Evolutionary conservation across 1,140 invertebrate genomes (phyloP).

Genomic region (Drosophila pectinifera): DNA sequence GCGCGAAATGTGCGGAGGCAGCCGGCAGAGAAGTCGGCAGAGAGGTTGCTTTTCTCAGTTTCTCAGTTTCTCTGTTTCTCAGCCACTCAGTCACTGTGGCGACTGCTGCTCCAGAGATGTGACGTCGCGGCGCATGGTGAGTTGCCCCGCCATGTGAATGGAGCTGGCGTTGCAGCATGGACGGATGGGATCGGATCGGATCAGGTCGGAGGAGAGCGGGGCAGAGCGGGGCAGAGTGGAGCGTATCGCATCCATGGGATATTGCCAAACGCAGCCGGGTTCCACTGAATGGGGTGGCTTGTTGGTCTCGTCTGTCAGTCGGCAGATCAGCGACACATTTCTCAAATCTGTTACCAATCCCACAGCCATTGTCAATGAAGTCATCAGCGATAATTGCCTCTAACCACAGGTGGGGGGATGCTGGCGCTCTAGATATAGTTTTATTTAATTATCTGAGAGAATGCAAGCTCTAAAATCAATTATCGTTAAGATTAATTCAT

Average conservation of each 20-base stretch:
- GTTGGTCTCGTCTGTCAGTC: slow-evolving; percentile 16
- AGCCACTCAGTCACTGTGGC: slow-evolving; percentile 7
- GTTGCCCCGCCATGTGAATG: slow-evolving; percentile 61
- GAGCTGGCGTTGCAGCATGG: slow-evolving; percentile 69
- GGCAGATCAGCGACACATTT: slow-evolving; percentile 71
- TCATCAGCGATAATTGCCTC: slow-evolving; percentile 60
- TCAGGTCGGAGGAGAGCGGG: not conserved
- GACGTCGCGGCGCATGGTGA: slow-evolving; percentile 34
- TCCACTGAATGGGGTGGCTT: slow-evolving; percentile 47
- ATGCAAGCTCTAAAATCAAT: not conserved
- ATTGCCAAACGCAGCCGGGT: slow-evolving; percentile 57
- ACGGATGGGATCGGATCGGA: slow-evolving; percentile 13
- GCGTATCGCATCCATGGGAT: slow-evolving; percentile 50
- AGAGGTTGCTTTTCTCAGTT: slow-evolving; percentile 56
- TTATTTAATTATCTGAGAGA: slow-evolving; percentile 6
- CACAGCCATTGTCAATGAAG: slow-evolving; percentile 49
- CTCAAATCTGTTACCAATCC: slow-evolving; percentile 54
- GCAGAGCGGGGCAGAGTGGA: not conserved
- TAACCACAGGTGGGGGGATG: not conserved
- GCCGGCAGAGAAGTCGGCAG: slow-evolving; percentile 35
- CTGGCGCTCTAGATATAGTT: not conserved
- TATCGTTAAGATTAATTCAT: not conserved
- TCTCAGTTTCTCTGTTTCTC: slow-evolving; percentile 67
- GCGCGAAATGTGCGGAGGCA: slow-evolving; percentile 59
- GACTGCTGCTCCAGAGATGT: slow-evolving; percentile 19